These are phyloP conservation scores for Cynoglossus semilaevis DNA, from an alignment of 2,113 vertebrate species.

Conservation along the genomic window DNA sequence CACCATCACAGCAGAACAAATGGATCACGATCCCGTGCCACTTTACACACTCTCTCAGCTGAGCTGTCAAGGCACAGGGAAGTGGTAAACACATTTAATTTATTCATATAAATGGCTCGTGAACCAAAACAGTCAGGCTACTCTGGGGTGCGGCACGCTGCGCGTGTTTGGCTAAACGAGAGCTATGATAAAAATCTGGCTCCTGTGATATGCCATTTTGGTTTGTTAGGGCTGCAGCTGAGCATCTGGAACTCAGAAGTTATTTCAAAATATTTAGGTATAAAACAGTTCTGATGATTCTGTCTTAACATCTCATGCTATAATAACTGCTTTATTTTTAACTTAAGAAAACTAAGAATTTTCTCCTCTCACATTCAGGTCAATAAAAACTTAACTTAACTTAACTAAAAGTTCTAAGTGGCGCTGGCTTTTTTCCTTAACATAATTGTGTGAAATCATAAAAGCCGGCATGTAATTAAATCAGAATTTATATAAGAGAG, in stretches of 20 bases:
- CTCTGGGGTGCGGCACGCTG: conserved; percentile 16
- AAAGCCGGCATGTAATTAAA: too few species aligned
- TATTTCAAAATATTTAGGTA: not conserved
- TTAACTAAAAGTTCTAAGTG: too few species aligned
- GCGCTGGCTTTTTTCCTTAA: too few species aligned
- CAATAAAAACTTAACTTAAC: too few species aligned
- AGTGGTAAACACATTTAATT: conserved; percentile 64
- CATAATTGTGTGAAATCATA: too few species aligned
- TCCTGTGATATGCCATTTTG: not conserved
- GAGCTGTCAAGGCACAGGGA: conserved; percentile 48
- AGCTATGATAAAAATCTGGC: conserved; percentile 8
- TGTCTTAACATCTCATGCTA: too few species aligned
- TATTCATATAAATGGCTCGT: conserved; percentile 60
- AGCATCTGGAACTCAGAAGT: not conserved
- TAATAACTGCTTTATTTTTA: too few species aligned
- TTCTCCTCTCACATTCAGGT: too few species aligned
- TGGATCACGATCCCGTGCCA: conserved; percentile 53
- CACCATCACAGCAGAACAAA: conserved; percentile 65
- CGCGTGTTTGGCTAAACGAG: not conserved
- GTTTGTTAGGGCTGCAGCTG: too few species aligned
- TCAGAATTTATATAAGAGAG: too few species aligned
- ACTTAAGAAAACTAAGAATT: too few species aligned
- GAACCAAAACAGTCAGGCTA: conserved; percentile 55
- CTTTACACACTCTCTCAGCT: conserved; percentile 55
- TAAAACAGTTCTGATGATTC: too few species aligned